These are phyloP conservation scores for Leptopilina clavipes DNA, from an alignment of 1,140 invertebrate species.

Conservation along the genomic window DNA sequence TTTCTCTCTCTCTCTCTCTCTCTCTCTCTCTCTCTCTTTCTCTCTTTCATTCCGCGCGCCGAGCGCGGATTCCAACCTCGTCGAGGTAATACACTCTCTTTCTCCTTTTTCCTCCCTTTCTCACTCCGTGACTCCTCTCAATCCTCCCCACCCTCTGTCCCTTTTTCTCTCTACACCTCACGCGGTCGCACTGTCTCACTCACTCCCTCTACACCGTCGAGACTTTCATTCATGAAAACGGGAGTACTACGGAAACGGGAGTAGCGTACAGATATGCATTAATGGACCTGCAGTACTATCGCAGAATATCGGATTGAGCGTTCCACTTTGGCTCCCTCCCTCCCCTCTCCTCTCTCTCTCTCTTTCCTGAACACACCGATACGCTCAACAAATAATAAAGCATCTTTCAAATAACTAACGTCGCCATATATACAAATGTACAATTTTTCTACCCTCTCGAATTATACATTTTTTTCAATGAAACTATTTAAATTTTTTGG, in stretches of 20 bases:
- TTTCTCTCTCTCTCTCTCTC: conserved; percentile 10
- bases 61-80: too few species aligned
- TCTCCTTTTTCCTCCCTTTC: conserved; percentile 14
- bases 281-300: conserved; percentile 36
- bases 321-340: conserved; percentile 17
- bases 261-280: conserved; percentile 34
- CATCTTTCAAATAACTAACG: neutral
- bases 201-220: conserved; percentile 4
- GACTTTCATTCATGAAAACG: conserved; percentile 38
- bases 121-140: conserved; percentile 36
- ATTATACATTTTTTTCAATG: too few species aligned
- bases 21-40: conserved; percentile 37
- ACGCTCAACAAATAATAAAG: conserved; percentile 22
- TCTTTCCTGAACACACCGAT: neutral
- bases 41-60: conserved; percentile 33
- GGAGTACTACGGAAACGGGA: conserved; percentile 30
- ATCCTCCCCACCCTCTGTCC: conserved; percentile 36
- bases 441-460: neutral
- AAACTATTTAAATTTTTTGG: too few species aligned
- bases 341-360: conserved; percentile 4
- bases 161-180: conserved; percentile 24
- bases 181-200: conserved; percentile 20
- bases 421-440: neutral
- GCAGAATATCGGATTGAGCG: conserved; percentile 43
- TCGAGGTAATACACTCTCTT: conserved; percentile 23